Conservation (phyloP, 2,797 vertebrate species). For the Mormyrus proboscirostris region DNA sequence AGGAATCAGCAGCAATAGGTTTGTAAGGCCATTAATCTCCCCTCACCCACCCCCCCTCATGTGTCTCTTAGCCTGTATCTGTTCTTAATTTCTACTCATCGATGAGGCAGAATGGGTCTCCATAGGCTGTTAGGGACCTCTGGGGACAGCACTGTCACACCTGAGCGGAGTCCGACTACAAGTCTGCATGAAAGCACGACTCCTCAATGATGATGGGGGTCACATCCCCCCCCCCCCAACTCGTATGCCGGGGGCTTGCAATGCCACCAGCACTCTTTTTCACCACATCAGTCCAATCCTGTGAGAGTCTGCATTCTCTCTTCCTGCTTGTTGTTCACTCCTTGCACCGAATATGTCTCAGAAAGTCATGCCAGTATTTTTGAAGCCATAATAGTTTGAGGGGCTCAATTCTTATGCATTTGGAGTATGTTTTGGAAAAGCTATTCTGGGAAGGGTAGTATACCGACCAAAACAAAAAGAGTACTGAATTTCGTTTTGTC, state of each 20-base stretch:
- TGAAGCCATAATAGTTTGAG: constrained; percentile 29
- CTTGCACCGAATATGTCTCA: constrained; percentile 22
- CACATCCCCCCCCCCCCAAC: not conserved
- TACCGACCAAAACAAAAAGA: not conserved
- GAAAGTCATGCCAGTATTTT: constrained; percentile 23
- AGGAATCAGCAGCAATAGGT: not conserved
- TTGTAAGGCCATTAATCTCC: not conserved
- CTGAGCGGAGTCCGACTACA: not conserved
- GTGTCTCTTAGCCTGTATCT: not conserved
- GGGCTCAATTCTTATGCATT: not conserved
- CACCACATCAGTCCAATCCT: not conserved
- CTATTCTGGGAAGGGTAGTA: constrained; percentile 20
- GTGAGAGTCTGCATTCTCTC: not conserved
- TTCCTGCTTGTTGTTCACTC: not conserved
- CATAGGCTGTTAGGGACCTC: not conserved
- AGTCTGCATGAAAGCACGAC: not conserved
- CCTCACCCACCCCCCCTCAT: not conserved
- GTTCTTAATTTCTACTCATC: not conserved
- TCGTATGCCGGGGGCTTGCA: not conserved
- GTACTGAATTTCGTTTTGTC: not conserved
- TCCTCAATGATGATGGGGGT: not conserved
- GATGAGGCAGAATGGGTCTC: not conserved
- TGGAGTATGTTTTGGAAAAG: constrained; percentile 18
- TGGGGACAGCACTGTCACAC: not conserved
- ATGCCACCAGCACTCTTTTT: not conserved